phyloP scores from a whole-genome alignment of 1,140 invertebrate species.

The Eurosta solidaginis region DNA sequence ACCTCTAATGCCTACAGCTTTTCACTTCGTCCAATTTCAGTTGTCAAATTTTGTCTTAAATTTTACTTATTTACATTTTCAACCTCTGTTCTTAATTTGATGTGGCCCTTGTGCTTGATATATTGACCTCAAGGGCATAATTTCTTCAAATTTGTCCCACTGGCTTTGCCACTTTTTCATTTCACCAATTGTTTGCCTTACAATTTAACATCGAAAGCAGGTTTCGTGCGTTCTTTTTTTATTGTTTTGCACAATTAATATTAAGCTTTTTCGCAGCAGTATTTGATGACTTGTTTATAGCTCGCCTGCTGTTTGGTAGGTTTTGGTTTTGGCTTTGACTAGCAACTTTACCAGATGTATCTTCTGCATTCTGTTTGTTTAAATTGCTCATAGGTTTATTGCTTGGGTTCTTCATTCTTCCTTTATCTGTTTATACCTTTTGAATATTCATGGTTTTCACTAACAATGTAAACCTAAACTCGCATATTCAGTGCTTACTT shows the following conservation, averaged over 20 bases:
- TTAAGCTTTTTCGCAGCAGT: background rate
- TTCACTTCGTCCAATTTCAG: too few relatives aligned
- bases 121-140: background rate
- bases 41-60: too few relatives aligned
- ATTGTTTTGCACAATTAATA: background rate
- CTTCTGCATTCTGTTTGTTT: background rate
- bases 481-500: too few relatives aligned
- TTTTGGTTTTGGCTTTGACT: too few relatives aligned
- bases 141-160: conserved; percentile 7
- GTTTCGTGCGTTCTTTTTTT: background rate
- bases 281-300: background rate
- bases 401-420: background rate
- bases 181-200: background rate
- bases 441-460: too few relatives aligned
- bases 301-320: background rate
- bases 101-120: background rate
- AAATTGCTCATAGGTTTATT: background rate
- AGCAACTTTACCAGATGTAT: background rate
- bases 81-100: background rate
- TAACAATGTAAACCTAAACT: too few relatives aligned
- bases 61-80: background rate
- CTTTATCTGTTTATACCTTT: background rate
- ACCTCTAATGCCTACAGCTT: too few relatives aligned
- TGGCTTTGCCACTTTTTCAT: background rate
- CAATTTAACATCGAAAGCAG: background rate